phyloP scores from a whole-genome alignment of 53 echinoderm and acorn worm species.

The Patiria pectinifera region DNA sequence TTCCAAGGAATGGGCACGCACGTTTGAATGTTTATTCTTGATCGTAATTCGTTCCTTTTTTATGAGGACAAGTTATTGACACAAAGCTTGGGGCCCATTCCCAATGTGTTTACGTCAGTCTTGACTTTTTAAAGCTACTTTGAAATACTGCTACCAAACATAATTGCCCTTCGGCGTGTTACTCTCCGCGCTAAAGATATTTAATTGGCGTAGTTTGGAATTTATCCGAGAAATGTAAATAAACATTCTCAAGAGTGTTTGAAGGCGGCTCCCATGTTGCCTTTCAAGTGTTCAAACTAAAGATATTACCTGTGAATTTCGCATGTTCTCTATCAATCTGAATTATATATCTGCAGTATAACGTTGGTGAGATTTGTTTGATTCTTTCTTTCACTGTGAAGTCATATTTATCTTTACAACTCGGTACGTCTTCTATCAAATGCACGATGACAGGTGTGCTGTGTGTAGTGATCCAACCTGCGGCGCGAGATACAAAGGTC shows the following conservation, averaged over 20 bases:
- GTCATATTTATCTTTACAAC: too few relatives aligned
- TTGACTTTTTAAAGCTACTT: background rate
- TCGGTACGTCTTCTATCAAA: background rate
- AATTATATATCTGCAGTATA: too few relatives aligned
- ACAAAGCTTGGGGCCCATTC: background rate
- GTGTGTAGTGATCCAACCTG: background rate
- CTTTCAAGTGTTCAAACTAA: background rate
- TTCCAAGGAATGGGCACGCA: background rate
- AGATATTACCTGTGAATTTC: too few relatives aligned
- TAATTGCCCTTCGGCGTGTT: background rate
- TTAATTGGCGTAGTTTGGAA: background rate
- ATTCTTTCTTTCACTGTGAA: too few relatives aligned
- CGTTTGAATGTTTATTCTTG: background rate
- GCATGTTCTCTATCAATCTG: too few relatives aligned
- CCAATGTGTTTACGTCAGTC: constrained; percentile 13
- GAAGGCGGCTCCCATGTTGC: background rate
- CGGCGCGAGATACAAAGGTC: background rate
- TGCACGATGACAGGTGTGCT: background rate
- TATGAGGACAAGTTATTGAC: constrained; percentile 20
- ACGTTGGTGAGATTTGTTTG: too few relatives aligned
- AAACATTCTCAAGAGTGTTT: background rate
- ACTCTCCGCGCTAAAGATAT: background rate
- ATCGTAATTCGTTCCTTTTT: background rate
- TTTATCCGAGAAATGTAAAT: background rate
- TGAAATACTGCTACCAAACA: background rate